Evolutionary conservation across 2,888 invertebrate genomes (phyloP), one percentile per base, ranked within the genome.

Genomic region (Sphaerophoria rueppellii): DNA sequence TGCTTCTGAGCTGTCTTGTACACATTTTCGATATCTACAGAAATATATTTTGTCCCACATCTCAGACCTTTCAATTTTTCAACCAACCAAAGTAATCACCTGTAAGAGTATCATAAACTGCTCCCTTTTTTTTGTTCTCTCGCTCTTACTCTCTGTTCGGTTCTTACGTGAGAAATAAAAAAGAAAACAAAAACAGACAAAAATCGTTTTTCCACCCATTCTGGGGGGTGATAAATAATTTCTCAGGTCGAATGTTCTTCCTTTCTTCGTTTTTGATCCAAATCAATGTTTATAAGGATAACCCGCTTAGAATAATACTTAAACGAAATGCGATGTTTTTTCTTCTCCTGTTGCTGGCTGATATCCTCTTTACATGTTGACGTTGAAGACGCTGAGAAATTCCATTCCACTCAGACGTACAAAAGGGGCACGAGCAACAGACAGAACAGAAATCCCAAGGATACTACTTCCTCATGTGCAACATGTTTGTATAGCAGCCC

Each of bases 51-150:
- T 24, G 24, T 24, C n/a, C 34, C 40, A 40, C 6, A 43, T 14
- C 55, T 43, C 52, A 54, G 37, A 37, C 40, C 34, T 24, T 5
- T 24, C 5, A 32, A 3, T 11, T 54, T 75, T 40, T 40, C 61
- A 61, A 50, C 57, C 52, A 80, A 54, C 70, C 70, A 72, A 70
- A 58, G 81, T 81, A 85, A 81, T 85, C 81, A 85, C 85, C 81
- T 85, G 85, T 81, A 85, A 80, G 83, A 85, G 80, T 73, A 76
- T 81, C 67, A 69, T 85, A 73, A 81, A 77, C 65, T 81, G 70
- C 57, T 82, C 65, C 65, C 74, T 79, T 77, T 80, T 69, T n/a
- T 40, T 54, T 43, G 55, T 71, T 69, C 55, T 57, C 9, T 11
- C 14, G 16, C 34, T 58, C 54, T 46, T 65, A 34, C 60, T 35